Conservation (phyloP, 2,113 vertebrate genomes). For the Oophaga pumilio region DNA sequence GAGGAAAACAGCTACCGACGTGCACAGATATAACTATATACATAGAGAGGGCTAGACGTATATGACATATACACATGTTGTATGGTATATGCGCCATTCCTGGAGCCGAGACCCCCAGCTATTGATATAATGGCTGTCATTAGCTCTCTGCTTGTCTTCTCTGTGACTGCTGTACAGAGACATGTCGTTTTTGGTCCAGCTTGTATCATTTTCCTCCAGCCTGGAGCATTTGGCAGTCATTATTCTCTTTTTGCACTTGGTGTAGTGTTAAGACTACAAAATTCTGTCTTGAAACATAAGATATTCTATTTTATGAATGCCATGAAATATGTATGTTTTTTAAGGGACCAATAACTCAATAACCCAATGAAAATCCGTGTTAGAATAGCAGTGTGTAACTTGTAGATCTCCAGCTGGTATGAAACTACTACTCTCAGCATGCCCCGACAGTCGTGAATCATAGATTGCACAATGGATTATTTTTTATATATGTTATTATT, state of each 20-base stretch:
- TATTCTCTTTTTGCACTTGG: background rate
- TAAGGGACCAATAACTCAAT: background rate
- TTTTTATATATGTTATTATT: background rate
- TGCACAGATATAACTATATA: too few relatives aligned
- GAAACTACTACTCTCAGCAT: background rate
- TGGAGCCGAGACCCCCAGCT: background rate
- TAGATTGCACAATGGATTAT: background rate
- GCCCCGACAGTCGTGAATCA: background rate
- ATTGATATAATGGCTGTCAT: background rate
- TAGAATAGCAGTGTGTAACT: too few relatives aligned
- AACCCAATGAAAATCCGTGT: background rate
- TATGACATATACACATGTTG: background rate
- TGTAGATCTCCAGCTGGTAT: too few relatives aligned
- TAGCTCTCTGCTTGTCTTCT: background rate
- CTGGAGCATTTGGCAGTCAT: background rate
- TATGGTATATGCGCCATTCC: background rate
- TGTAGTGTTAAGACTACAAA: background rate
- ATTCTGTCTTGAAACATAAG: background rate
- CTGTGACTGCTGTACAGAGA: background rate
- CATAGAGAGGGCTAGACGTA: too few relatives aligned
- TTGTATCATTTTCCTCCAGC: background rate
- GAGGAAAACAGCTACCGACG: too few relatives aligned
- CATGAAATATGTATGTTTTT: background rate
- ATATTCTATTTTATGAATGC: background rate
- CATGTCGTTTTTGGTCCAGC: constrained; percentile 33